phyloP scores from a whole-genome alignment of 2,113 vertebrate genomes.

The Callipepla californica region DNA sequence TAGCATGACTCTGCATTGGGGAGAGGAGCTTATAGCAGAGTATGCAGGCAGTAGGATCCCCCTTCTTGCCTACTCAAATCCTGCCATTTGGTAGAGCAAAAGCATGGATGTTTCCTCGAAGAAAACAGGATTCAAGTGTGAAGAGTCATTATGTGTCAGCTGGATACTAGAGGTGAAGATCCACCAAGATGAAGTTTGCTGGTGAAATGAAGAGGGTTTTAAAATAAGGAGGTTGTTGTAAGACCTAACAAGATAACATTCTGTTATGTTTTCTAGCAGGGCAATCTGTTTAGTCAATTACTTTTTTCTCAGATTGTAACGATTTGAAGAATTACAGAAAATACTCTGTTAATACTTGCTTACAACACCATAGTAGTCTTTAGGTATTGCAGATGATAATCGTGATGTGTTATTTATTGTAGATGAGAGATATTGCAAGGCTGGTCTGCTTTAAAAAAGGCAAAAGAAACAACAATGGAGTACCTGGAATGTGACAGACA shows the following conservation, averaged over 20 bases:
- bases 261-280: not conserved
- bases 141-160: not conserved
- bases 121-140: not conserved
- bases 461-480: no score
- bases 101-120: not conserved
- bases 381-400: no score
- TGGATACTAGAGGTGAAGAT: not conserved
- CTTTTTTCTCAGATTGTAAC: not conserved
- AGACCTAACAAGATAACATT: not conserved
- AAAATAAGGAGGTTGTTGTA: not conserved
- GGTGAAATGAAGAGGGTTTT: not conserved
- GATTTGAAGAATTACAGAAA: no score
- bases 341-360: no score
- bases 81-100: not conserved
- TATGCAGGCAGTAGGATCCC: no score
- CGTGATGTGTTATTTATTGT: no score
- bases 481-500: no score
- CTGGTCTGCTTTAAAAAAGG: no score
- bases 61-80: not conserved
- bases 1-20: fast-evolving
- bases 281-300: not conserved
- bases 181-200: not conserved
- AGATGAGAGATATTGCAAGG: no score
- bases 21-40: not conserved
- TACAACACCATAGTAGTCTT: no score